Evolutionary conservation across 2,113 vertebrate genomes (phyloP), one percentile per base, ranked within the genome.

Genomic region (Vimba vimba): DNA sequence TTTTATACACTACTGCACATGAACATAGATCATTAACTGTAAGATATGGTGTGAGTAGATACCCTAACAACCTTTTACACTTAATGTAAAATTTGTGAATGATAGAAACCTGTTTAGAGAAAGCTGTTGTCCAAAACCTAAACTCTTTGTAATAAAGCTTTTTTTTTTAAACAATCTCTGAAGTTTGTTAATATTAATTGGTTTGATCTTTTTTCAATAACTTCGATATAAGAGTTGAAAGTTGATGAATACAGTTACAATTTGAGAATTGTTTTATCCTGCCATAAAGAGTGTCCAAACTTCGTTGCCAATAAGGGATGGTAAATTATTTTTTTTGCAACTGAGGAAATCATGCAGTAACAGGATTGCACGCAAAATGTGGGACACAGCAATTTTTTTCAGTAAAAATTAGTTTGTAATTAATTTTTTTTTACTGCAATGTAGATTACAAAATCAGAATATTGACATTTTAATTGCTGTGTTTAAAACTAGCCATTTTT

Each of bases 121-220:
- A 77, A 86, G 62, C 82, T 71, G 79, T 47, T 84, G 64, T 89
- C 85, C 81, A 87, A 89, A 86, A 84, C 75, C 79, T 86, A 73
- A 85, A 85, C 45, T 79, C 80, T 87, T 87, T 89, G 78, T 89
- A 89, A 89, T 87, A 85, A 87, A 87, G 77, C 57, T 66, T 81
- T 84, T 73, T 39, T 39, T 27, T 23, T 4, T 0, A 15, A 59
- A 39, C 30, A 60, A n/a, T 55, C 47, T 21, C 47, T 30, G 5
- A 39, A n/a, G 21, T 73, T 57, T 33, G 30, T 33, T 33, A 33
- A 33, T 33, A 33, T 33, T 33, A 33, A 33, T 33, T 27, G n/a
- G 60, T 13, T 27, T 30, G 25, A 13, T 30, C 25, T 64, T 27
- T 13, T 64, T 30, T 64, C 62, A 64, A 3, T 64, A 64, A 64